A percentile compares a stretch with the other conserved stretches of the same genome.
These are phyloP conservation scores for Drosophila villosipedis DNA, from an alignment of 2,888 invertebrate genomes.

Conservation along the genomic window DNA sequence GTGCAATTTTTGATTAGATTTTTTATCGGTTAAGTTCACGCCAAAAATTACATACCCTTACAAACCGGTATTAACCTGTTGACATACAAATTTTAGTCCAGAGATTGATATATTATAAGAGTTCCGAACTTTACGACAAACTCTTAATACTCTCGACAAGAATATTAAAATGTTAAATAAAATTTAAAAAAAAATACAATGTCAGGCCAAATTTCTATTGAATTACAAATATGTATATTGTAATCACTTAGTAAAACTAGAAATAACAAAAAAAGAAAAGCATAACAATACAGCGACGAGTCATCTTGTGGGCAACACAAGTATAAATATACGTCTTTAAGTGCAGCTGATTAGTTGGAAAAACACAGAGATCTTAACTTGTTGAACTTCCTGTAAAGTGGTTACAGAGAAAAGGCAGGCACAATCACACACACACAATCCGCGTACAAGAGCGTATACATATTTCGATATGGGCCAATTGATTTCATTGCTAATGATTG, in stretches of 20 bases:
- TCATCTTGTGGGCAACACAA: conserved; percentile 10
- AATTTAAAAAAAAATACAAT: background rate
- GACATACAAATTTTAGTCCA: background rate
- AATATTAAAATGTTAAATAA: background rate
- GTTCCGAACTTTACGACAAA: background rate
- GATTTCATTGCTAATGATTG: conserved; percentile 75
- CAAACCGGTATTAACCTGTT: too few relatives aligned
- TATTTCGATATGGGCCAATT: conserved; percentile 77
- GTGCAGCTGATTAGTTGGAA: conserved; percentile 60
- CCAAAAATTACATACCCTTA: background rate
- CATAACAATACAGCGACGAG: conserved; percentile 1
- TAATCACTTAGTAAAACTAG: conserved; percentile 1
- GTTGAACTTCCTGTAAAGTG: conserved; percentile 62
- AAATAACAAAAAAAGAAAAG: background rate
- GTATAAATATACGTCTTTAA: conserved; percentile 33
- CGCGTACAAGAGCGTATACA: conserved; percentile 29
- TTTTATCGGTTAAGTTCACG: background rate
- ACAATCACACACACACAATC: conserved; percentile 33
- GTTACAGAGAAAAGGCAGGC: conserved; percentile 21
- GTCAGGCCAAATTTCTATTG: background rate
- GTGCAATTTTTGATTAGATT: background rate
- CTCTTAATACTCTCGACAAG: background rate
- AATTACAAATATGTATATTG: background rate
- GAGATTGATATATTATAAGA: background rate
- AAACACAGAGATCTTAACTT: conserved; percentile 59